Evolutionary conservation across 2,113 vertebrate genomes (phyloP).

Genomic region (Brienomyrus longianalis): DNA sequence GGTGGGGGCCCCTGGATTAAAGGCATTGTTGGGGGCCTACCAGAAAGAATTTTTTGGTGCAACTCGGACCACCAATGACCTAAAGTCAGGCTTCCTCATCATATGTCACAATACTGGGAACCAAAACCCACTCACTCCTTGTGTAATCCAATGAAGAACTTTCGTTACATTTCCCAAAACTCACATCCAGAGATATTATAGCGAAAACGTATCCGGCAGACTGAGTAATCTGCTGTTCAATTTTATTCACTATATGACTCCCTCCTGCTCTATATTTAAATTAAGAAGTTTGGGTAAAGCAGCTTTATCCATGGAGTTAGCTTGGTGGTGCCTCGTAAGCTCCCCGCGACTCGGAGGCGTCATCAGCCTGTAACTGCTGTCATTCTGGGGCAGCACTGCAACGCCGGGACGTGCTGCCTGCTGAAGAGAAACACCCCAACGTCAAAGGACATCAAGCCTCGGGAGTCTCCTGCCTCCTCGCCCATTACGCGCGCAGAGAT

Average conservation of each 20-base stretch:
- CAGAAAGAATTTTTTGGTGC: too few relatives aligned
- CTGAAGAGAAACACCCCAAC: not conserved
- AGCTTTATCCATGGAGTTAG: not conserved
- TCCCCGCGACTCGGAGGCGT: not conserved
- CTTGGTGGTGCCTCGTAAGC: not conserved
- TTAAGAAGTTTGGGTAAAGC: not conserved
- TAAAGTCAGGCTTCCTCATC: too few relatives aligned
- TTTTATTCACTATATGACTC: not conserved
- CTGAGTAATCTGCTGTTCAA: not conserved
- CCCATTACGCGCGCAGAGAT: not conserved
- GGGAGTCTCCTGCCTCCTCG: not conserved
- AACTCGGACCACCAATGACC: too few relatives aligned
- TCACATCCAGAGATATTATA: too few relatives aligned
- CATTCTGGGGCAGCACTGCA: not conserved
- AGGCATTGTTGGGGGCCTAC: too few relatives aligned
- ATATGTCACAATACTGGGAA: too few relatives aligned
- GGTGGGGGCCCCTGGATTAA: too few relatives aligned
- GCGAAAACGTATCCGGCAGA: too few relatives aligned
- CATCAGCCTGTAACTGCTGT: not conserved
- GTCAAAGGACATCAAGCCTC: not conserved
- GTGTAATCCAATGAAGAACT: too few relatives aligned
- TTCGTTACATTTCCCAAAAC: too few relatives aligned
- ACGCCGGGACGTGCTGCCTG: not conserved
- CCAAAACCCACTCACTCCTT: too few relatives aligned
- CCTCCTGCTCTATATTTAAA: not conserved